A percentile compares a stretch with the other conserved stretches of the same genome.
These are phyloP conservation scores for Caenorhabditis sp. DNA, from an alignment of 2,888 invertebrate species.

Conservation along the genomic window DNA sequence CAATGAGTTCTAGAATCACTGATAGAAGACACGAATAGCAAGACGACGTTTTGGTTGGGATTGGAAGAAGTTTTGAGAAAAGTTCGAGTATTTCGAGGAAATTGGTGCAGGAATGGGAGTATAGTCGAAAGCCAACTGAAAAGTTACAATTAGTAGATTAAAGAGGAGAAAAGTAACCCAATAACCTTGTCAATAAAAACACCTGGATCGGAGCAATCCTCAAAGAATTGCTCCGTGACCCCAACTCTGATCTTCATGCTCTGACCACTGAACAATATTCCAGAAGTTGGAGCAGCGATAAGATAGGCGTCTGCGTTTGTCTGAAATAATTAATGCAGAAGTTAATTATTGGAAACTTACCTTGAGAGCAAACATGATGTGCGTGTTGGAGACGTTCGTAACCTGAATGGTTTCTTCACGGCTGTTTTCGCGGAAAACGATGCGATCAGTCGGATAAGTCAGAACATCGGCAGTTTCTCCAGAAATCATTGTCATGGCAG, in stretches of 20 bases:
- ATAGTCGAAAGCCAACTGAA: slow-evolving; percentile 63
- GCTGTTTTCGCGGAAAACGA: slow-evolving; percentile 20
- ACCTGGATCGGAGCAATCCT: slow-evolving; percentile 9
- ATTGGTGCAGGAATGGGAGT: slow-evolving; percentile 19
- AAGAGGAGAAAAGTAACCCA: too few species aligned
- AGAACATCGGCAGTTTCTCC: slow-evolving; percentile 27
- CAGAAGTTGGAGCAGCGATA: slow-evolving; percentile 64
- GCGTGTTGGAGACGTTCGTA: slow-evolving; percentile 44
- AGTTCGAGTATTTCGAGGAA: slow-evolving; percentile 10
- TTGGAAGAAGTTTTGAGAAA: slow-evolving; percentile 41
- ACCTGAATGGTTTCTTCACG: slow-evolving; percentile 29
- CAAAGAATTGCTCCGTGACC: slow-evolving; percentile 39
- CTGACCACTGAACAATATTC: slow-evolving; percentile 52
- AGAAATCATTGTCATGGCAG: slow-evolving; percentile 50
- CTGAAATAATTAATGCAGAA: slow-evolving; percentile 3
- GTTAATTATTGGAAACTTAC: neutral
- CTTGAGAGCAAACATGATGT: slow-evolving; percentile 60
- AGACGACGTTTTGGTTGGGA: slow-evolving; percentile 53
- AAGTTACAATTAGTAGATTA: neutral
- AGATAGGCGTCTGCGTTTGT: slow-evolving; percentile 63
- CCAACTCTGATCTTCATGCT: slow-evolving; percentile 53
- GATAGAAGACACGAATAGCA: slow-evolving; percentile 64
- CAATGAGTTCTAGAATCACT: slow-evolving; percentile 17
- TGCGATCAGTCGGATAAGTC: slow-evolving; percentile 34
- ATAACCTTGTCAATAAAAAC: slow-evolving; percentile 50